phyloP scores from a whole-genome alignment of 2,888 invertebrate species.

The Cactoblastis cactorum region DNA sequence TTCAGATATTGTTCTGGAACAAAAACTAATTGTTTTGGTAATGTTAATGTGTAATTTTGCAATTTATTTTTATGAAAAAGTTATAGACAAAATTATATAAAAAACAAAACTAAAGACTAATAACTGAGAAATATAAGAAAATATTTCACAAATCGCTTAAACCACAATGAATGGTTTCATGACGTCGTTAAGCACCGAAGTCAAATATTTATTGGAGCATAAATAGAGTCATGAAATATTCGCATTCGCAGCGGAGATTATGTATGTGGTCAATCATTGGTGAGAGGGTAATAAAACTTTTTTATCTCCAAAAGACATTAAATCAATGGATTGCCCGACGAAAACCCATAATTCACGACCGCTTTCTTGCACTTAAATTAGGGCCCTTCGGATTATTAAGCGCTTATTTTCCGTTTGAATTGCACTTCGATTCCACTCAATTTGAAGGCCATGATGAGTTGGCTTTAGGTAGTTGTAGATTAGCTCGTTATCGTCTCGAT shows the following conservation, averaged over 20 bases:
- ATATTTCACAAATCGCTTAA: too few relatives aligned
- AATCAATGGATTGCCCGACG: not conserved
- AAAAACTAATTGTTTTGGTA: too few relatives aligned
- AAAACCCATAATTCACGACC: not conserved
- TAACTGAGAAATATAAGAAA: too few relatives aligned
- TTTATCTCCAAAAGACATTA: not conserved
- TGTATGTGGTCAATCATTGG: not conserved
- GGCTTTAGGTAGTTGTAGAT: conserved; percentile 2
- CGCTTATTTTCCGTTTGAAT: conserved; percentile 10
- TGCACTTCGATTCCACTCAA: conserved; percentile 11
- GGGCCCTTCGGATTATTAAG: conserved; percentile 7
- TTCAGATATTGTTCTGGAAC: too few relatives aligned
- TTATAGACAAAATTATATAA: too few relatives aligned
- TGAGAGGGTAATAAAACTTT: conserved; percentile 1
- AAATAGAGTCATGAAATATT: not conserved
- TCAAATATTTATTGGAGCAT: not conserved
- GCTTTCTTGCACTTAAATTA: conserved; percentile 7
- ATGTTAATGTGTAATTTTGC: too few relatives aligned
- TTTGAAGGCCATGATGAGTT: conserved; percentile 10
- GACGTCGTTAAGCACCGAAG: not conserved
- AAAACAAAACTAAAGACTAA: too few relatives aligned
- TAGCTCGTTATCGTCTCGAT: conserved; percentile 1
- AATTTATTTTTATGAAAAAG: too few relatives aligned
- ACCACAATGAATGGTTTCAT: too few relatives aligned
- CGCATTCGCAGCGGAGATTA: not conserved